Evolutionary conservation across 2,888 invertebrate species (phyloP).

Genomic region (Cosmopolites sordidus): DNA sequence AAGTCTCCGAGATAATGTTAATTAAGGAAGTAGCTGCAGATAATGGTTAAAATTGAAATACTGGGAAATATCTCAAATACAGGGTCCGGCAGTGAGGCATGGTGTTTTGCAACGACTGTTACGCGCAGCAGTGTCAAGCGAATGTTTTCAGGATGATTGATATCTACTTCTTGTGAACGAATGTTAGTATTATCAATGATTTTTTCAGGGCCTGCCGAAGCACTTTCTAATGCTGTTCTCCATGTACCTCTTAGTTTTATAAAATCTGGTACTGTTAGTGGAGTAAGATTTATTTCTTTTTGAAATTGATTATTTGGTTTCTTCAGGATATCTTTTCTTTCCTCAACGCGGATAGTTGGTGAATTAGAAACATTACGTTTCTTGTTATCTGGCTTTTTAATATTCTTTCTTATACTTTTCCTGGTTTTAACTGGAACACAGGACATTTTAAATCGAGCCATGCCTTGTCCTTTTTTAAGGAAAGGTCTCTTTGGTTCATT

Average conservation of each 20-base stretch:
- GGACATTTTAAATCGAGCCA: conserved; percentile 61
- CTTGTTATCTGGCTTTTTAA: no score
- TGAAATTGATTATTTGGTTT: conserved; percentile 10
- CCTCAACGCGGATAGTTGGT: background rate
- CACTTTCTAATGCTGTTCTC: conserved; percentile 30
- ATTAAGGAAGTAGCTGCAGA: no score
- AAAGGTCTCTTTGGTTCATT: conserved; percentile 54
- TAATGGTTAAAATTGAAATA: no score
- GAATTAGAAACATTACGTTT: no score
- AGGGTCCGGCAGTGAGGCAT: no score
- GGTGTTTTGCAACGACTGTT: no score
- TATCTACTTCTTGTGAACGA: background rate
- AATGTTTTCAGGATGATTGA: conserved; percentile 16
- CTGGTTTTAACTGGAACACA: background rate
- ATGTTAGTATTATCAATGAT: no score
- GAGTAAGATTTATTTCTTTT: conserved; percentile 32
- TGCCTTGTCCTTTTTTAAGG: conserved; percentile 72
- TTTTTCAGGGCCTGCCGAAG: background rate
- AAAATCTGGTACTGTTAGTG: conserved; percentile 40
- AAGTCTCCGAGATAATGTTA: no score
- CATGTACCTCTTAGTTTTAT: conserved; percentile 39
- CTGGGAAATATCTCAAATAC: no score
- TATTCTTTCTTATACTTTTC: no score
- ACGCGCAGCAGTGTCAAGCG: no score
- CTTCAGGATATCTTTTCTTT: conserved; percentile 19